A percentile compares a stretch with the other conserved stretches of the same genome.
phyloP scores from a whole-genome alignment of 1,140 invertebrate genomes.

The Bombus pyrosoma region DNA sequence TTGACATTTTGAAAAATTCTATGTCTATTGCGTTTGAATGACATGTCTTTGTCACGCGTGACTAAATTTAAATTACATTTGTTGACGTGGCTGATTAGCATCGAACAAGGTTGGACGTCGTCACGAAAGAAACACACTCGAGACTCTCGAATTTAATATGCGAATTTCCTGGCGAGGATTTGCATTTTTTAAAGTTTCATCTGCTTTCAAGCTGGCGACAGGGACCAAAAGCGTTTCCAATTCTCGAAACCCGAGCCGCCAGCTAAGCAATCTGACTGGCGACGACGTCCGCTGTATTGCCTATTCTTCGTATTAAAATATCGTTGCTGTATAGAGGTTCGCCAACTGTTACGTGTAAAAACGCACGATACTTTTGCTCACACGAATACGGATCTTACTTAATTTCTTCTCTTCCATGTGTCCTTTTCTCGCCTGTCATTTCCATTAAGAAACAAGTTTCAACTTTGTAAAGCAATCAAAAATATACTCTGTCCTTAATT shows the following conservation, averaged over 20 bases:
- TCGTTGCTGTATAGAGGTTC: background rate
- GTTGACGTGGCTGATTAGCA: conserved; percentile 36
- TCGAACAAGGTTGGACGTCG: conserved; percentile 32
- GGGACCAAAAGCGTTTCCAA: conserved; percentile 9
- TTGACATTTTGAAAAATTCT: background rate
- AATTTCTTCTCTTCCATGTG: background rate
- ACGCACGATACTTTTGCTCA: too few relatives aligned
- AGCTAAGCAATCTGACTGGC: conserved; percentile 38
- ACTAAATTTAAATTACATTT: conserved; percentile 26
- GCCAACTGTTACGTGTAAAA: background rate
- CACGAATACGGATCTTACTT: background rate
- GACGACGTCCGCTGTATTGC: conserved; percentile 21
- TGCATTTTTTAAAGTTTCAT: conserved; percentile 32
- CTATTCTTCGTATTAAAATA: conserved; percentile 30
- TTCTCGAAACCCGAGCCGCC: conserved; percentile 39
- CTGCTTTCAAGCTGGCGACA: background rate
- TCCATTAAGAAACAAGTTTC: background rate
- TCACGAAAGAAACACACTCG: background rate
- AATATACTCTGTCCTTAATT: background rate
- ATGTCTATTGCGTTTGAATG: background rate
- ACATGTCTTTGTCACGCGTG: background rate
- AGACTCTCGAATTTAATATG: conserved; percentile 21
- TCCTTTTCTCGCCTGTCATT: background rate
- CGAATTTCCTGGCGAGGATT: conserved; percentile 5
- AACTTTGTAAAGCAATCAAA: background rate